A percentile compares a stretch with the other conserved stretches of the same genome.
These are phyloP conservation scores for Meteorus colon DNA, from an alignment of 2,888 invertebrate species.

Conservation along the genomic window DNA sequence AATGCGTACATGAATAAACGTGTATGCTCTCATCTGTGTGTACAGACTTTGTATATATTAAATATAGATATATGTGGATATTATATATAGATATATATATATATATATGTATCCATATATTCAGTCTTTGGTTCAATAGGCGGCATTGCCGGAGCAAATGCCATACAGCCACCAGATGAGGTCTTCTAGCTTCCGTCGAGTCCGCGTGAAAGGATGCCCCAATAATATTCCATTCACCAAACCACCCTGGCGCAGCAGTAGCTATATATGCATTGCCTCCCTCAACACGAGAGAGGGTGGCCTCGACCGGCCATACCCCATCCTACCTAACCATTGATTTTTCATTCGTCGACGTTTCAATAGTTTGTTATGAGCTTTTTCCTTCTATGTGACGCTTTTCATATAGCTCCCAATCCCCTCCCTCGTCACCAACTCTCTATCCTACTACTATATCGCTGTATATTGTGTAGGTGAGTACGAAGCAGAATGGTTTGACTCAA, in stretches of 20 bases:
- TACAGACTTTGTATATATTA: conserved; percentile 10
- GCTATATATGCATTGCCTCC: conserved; percentile 36
- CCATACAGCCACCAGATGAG: conserved; percentile 71
- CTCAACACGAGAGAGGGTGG: conserved; percentile 30
- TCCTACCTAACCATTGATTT: conserved; percentile 68
- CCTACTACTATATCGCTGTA: background rate
- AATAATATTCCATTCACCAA: conserved; percentile 74
- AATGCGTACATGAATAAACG: conserved; percentile 47
- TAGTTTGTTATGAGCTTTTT: conserved; percentile 72
- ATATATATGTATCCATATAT: conserved; percentile 58
- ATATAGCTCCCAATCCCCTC: conserved; percentile 7
- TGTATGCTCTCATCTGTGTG: conserved; percentile 24
- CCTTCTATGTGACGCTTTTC: conserved; percentile 64
- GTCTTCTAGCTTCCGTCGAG: conserved; percentile 73
- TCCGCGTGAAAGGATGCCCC: conserved; percentile 74
- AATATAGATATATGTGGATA: conserved; percentile 33
- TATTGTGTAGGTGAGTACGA: background rate
- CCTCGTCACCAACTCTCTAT: background rate
- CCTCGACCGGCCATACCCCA: conserved; percentile 60
- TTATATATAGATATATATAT: conserved; percentile 33
- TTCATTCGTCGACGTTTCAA: conserved; percentile 72
- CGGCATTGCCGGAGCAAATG: conserved; percentile 69
- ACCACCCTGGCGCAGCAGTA: conserved; percentile 52
- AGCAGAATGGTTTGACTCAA: too few relatives aligned
- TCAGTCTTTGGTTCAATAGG: conserved; percentile 69